phyloP scores from a whole-genome alignment of 2,888 invertebrate genomes.

The Hypomecis punctinalis region DNA sequence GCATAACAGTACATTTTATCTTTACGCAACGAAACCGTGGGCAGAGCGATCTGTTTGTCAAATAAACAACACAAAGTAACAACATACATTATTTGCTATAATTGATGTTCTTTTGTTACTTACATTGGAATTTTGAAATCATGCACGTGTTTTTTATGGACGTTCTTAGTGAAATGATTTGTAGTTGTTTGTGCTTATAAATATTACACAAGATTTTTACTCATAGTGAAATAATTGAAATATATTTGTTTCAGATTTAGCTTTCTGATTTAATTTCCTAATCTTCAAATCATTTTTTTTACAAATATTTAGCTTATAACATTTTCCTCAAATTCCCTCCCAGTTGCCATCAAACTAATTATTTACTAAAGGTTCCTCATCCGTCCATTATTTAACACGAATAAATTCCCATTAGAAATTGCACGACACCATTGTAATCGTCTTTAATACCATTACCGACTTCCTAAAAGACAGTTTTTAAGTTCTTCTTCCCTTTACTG shows the following conservation, averaged over 20 bases:
- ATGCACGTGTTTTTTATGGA: background rate
- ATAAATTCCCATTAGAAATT: constrained; percentile 40
- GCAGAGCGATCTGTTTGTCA: constrained; percentile 17
- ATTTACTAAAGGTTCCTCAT: constrained; percentile 1
- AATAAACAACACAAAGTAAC: constrained; percentile 20
- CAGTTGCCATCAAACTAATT: background rate
- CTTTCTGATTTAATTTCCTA: no score
- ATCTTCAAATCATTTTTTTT: no score
- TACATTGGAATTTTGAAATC: background rate
- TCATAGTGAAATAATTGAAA: no score
- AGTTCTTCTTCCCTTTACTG: constrained; percentile 60
- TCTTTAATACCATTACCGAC: constrained; percentile 57
- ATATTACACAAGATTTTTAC: no score
- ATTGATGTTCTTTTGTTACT: background rate
- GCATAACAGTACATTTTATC: background rate
- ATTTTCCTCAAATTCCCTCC: background rate
- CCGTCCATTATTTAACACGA: constrained; percentile 8
- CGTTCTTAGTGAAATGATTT: no score
- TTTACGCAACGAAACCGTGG: constrained; percentile 8
- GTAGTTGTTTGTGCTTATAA: no score
- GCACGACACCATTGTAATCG: constrained; percentile 44
- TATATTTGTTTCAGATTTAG: no score
- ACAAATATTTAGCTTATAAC: background rate
- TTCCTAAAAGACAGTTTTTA: constrained; percentile 62
- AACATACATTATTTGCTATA: background rate